These are phyloP conservation scores for Panthera uncia DNA, from an alignment of 2,113 vertebrate species.

Conservation along the genomic window DNA sequence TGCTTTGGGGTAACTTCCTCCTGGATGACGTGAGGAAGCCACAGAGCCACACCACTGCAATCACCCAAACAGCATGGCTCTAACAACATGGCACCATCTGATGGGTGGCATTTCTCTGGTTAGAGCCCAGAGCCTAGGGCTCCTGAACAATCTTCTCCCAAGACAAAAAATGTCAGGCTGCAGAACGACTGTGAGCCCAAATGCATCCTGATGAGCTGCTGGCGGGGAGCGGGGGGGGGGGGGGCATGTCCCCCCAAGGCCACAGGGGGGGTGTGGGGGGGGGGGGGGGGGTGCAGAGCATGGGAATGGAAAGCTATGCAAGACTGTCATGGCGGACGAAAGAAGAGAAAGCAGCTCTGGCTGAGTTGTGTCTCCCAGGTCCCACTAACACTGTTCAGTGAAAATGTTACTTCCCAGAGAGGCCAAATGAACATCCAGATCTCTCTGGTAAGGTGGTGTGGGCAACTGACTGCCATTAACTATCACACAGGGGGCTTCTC, in stretches of 20 bases:
- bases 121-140: not conserved
- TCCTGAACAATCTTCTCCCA: not conserved
- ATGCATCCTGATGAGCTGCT: not conserved
- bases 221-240: fast-evolving
- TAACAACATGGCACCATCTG: not conserved
- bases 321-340: not conserved
- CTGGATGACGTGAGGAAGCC: not conserved
- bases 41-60: too few relatives aligned
- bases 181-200: not conserved
- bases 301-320: not conserved
- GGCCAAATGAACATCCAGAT: not conserved
- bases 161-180: not conserved
- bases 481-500: not conserved
- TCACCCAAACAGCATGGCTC: not conserved
- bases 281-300: too few relatives aligned
- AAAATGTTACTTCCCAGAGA: not conserved
- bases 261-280: not conserved
- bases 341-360: not conserved
- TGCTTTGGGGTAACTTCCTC: not conserved
- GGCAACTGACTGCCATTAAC: not conserved
- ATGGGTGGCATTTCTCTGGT: not conserved
- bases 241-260: not conserved
- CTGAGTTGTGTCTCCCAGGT: not conserved
- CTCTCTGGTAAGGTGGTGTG: fast-evolving
- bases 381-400: not conserved